Evolutionary conservation across 2,113 vertebrate species (phyloP).

Genomic region (Phasianus colchicus): DNA sequence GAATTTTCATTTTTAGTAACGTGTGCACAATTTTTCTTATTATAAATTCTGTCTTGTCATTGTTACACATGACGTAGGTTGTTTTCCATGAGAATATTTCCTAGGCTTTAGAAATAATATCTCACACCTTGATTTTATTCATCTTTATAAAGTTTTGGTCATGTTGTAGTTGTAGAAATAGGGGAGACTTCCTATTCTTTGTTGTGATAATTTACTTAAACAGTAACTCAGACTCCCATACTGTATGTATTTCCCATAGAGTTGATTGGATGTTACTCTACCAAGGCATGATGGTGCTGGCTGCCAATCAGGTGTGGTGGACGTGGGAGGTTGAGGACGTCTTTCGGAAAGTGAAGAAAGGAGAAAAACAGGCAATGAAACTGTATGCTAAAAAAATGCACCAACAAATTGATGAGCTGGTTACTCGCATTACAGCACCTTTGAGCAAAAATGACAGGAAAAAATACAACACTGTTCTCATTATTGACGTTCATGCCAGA

Average conservation of each 20-base stretch:
- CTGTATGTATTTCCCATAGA: constrained; percentile 46
- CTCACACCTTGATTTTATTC: background rate
- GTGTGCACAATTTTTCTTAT: background rate
- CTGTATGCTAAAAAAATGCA: constrained; percentile 90
- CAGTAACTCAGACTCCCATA: background rate
- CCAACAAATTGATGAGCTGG: constrained; percentile 89
- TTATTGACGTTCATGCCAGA: constrained; percentile 95
- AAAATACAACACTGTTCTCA: constrained; percentile 94
- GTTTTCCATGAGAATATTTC: background rate
- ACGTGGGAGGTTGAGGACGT: constrained; percentile 97
- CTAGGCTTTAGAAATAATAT: background rate
- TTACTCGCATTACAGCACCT: constrained; percentile 84
- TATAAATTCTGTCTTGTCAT: background rate
- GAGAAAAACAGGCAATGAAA: constrained; percentile 91
- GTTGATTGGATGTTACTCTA: constrained; percentile 96
- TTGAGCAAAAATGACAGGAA: constrained; percentile 89
- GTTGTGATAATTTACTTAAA: background rate
- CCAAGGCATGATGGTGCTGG: constrained; percentile 96
- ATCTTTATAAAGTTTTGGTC: background rate
- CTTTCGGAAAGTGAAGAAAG: constrained; percentile 84
- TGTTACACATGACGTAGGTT: background rate
- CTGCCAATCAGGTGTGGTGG: constrained; percentile 97
- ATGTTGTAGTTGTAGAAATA: background rate
- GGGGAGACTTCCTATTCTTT: background rate
- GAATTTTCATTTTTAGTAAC: background rate